Evolutionary conservation across 1,140 invertebrate genomes (phyloP), one percentile per base, ranked within the genome.

Genomic region (Micrasema minimum): DNA sequence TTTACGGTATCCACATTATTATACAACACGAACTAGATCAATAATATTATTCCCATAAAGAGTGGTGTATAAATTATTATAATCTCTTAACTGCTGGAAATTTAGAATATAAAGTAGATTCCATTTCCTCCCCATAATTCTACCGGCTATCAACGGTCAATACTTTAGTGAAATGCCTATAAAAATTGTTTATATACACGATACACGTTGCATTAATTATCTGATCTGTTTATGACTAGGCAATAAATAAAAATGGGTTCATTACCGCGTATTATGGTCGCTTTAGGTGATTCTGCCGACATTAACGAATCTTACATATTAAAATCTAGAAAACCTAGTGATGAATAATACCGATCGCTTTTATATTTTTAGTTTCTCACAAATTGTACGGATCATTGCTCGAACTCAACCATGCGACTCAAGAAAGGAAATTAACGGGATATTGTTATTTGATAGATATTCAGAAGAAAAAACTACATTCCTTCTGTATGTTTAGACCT

Each of bases 341-440:
- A 14, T 23, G n/a, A 41, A 59, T 41, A 59, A 22, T 20, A 41
- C 55, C 20, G 18, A 59, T 26, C 14, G 22, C 26, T 14, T 3
- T 23, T 26, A 26, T 14, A n/a, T 31, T n/a, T n/a, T 31, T 31
- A 31, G 2, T 18, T 38, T 59, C 35, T 59, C 16, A 38, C 18
- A 37, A 38, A 6, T 59, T 59, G 35, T 41, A 20, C 16, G 55
- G 16, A 38, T 59, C 55, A 41, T 59, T 41, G 55, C 37, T 22
- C 7, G 7, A 7, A 31, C 3, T 59, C 37, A 3, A 38, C 22
- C 10, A 23, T 23, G 55, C 22, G 55, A 31, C 18, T 41, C 18
- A 18, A 59, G 6, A 22, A 43, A 38, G 55, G 37, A 59, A 59
- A 59, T 16, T 23, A 55, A 55, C 51, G 51, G 51, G 3, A 31